phyloP scores from a whole-genome alignment of 2,888 invertebrate species.

The Amiota mariae region DNA sequence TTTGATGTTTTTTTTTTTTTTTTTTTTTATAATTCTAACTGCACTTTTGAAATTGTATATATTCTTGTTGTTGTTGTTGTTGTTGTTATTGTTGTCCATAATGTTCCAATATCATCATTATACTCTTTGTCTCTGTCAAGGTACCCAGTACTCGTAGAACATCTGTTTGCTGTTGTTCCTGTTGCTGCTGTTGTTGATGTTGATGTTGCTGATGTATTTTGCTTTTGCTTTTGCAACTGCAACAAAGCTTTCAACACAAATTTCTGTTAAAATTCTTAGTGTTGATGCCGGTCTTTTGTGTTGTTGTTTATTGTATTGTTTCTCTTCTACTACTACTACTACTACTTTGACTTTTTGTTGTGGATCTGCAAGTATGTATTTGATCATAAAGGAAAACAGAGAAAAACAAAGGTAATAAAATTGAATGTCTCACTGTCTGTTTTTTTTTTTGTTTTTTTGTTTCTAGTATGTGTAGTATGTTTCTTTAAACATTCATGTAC shows the following conservation, averaged over 20 bases:
- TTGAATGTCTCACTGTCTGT: no score
- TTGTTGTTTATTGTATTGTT: no score
- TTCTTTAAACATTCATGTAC: neutral
- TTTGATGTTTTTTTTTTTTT: neutral
- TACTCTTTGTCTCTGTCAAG: slow-evolving; percentile 1
- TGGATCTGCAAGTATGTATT: no score
- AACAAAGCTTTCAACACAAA: no score
- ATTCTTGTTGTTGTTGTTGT: slow-evolving; percentile 18
- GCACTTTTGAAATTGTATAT: neutral
- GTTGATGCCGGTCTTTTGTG: no score
- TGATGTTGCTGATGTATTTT: neutral
- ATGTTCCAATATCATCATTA: slow-evolving; percentile 25
- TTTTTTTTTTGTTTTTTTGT: no score
- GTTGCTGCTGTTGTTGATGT: neutral
- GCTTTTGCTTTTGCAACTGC: neutral
- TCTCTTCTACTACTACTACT: no score
- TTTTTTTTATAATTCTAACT: no score
- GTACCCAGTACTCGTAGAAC: neutral
- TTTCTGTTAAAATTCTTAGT: no score
- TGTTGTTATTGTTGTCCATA: neutral
- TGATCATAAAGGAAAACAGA: no score
- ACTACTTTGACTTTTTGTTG: no score
- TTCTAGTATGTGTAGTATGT: neutral
- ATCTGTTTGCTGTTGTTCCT: neutral
- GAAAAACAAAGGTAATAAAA: no score